phyloP scores from a whole-genome alignment of 2,797 vertebrate genomes.

The Sebastes miniatus region DNA sequence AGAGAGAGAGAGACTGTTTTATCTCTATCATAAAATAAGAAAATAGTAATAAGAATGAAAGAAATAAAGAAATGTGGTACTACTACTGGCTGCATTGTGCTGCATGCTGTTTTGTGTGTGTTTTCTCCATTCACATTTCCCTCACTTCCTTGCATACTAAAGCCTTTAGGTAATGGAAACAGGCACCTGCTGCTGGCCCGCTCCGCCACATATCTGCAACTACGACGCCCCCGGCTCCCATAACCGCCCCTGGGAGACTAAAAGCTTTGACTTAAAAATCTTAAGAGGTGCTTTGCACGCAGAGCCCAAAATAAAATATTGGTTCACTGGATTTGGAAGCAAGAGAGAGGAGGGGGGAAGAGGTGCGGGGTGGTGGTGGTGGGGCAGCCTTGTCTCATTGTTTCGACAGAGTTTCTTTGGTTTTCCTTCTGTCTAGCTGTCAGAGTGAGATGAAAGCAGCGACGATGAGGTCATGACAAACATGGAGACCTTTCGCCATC shows the following conservation, averaged over 20 bases:
- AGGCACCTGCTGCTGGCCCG: constrained; percentile 82
- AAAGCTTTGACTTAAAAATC: constrained; percentile 70
- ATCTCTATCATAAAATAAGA: neutral
- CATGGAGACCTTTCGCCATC: constrained; percentile 31
- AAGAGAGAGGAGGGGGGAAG: neutral
- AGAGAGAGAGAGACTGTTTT: neutral
- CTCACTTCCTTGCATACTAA: constrained; percentile 73
- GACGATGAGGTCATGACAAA: constrained; percentile 54
- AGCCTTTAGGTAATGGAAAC: constrained; percentile 80
- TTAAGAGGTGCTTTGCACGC: constrained; percentile 74
- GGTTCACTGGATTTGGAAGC: constrained; percentile 45
- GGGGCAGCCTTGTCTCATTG: constrained; percentile 41
- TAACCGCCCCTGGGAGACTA: constrained; percentile 62
- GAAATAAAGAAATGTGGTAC: neutral
- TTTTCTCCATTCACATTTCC: constrained; percentile 58
- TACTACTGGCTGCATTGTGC: constrained; percentile 9
- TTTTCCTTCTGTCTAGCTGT: constrained; percentile 43
- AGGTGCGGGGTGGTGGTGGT: neutral
- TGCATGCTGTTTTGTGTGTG: constrained; percentile 32
- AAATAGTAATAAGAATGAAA: neutral
- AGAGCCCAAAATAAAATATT: constrained; percentile 72
- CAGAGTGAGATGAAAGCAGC: constrained; percentile 56
- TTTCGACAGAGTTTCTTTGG: constrained; percentile 48
- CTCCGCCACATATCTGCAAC: constrained; percentile 58
- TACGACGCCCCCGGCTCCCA: constrained; percentile 62